A percentile compares a stretch with the other conserved stretches of the same genome.
Conservation (phyloP, 2,113 vertebrate genomes). For the Colistium nudipinnis region DNA sequence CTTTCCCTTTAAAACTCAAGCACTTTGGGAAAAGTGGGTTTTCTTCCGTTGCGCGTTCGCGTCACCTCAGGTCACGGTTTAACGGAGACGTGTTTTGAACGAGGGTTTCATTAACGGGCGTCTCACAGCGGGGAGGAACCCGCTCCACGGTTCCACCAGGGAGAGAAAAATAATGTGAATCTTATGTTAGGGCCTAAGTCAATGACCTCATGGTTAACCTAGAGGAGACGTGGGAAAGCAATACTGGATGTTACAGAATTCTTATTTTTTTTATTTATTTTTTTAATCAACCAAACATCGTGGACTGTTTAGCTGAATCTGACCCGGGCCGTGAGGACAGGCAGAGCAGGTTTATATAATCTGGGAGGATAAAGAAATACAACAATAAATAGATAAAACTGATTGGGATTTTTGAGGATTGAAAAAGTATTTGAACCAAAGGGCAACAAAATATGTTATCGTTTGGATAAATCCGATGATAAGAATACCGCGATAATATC, state of each 20-base stretch:
- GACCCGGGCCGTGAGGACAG: too few relatives aligned
- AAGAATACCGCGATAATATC: too few relatives aligned
- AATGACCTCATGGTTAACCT: background rate
- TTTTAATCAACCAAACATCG: background rate
- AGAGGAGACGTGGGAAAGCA: background rate
- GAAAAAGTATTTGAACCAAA: too few relatives aligned
- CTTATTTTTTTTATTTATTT: background rate
- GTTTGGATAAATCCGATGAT: too few relatives aligned
- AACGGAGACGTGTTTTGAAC: rapidly evolving
- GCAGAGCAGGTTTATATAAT: too few relatives aligned
- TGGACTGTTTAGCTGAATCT: background rate
- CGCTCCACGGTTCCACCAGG: background rate
- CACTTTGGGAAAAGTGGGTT: too few relatives aligned
- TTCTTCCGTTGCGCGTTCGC: too few relatives aligned
- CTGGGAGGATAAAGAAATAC: too few relatives aligned
- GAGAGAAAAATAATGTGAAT: background rate
- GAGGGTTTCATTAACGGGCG: background rate
- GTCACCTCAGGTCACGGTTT: background rate
- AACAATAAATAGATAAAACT: too few relatives aligned
- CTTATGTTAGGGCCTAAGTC: background rate
- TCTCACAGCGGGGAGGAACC: background rate
- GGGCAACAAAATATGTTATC: too few relatives aligned
- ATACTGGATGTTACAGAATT: background rate
- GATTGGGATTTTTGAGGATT: too few relatives aligned
- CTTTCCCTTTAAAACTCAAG: too few relatives aligned